Conservation (phyloP, 2,888 invertebrate genomes). For the Thyatira batis region DNA sequence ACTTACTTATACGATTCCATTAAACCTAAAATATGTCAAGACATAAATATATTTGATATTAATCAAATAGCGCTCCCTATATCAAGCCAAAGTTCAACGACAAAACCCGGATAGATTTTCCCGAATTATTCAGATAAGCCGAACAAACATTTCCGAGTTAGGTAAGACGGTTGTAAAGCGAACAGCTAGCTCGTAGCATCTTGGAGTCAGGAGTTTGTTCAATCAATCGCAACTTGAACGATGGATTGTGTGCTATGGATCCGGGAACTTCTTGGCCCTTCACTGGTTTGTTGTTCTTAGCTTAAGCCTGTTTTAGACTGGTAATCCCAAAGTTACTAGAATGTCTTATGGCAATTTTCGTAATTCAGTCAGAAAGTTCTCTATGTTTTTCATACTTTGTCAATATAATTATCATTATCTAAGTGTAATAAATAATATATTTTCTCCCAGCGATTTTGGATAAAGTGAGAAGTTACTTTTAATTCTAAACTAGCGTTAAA, state of each 20-base stretch:
- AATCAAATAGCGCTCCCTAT: constrained; percentile 1
- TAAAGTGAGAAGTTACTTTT: too few species aligned
- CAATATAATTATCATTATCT: too few species aligned
- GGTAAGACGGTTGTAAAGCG: constrained; percentile 44
- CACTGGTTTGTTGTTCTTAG: constrained; percentile 16
- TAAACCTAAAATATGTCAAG: too few species aligned
- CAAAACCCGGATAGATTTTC: constrained; percentile 30
- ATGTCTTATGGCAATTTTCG: too few species aligned
- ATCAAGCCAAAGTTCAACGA: constrained; percentile 14
- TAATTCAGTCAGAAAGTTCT: too few species aligned
- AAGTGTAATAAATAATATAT: too few species aligned
- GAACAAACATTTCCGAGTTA: constrained; percentile 44
- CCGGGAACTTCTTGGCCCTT: constrained; percentile 23
- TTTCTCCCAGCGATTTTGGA: too few species aligned
- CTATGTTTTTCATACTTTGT: too few species aligned
- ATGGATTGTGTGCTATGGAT: constrained; percentile 39
- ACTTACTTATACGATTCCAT: too few species aligned
- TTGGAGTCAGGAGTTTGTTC: constrained; percentile 47
- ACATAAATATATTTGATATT: constrained; percentile 15
- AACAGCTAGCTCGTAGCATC: constrained; percentile 34
- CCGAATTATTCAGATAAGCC: constrained; percentile 45
- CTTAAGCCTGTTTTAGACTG: neutral
- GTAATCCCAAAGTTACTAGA: too few species aligned
- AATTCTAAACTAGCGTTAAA: too few species aligned
- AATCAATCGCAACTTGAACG: constrained; percentile 52